Evolutionary conservation across 2,888 invertebrate species (phyloP).

Genomic region (Luperina nickerlii): DNA sequence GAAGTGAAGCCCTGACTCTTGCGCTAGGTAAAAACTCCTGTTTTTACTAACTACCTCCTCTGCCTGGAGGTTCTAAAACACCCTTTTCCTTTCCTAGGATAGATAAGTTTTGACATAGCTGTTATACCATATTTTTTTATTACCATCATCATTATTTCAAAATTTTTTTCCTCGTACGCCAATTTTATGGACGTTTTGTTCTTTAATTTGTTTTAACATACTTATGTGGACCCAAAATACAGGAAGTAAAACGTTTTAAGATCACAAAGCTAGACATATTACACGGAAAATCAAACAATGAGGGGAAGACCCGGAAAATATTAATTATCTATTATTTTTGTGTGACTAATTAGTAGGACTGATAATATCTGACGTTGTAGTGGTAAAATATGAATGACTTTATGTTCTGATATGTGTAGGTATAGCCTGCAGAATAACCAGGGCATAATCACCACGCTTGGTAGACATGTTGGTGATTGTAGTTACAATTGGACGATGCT

Average conservation of each 20-base stretch:
- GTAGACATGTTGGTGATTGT: neutral
- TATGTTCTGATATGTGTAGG: neutral
- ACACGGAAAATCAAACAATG: conserved; percentile 42
- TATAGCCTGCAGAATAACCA: neutral
- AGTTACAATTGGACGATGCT: neutral
- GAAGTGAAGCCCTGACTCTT: neutral
- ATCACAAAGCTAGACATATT: conserved; percentile 27
- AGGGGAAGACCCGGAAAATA: conserved; percentile 40
- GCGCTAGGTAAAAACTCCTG: neutral
- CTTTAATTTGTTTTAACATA: conserved; percentile 25
- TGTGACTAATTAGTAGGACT: conserved; percentile 16
- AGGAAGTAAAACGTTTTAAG: conserved; percentile 25
- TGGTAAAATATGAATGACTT: neutral
- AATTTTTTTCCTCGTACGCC: conserved; percentile 26
- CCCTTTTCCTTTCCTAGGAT: neutral
- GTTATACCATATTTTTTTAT: neutral
- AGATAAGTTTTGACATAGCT: neutral
- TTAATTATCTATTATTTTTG: conserved; percentile 9
- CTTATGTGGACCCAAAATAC: conserved; percentile 5
- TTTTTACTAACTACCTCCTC: neutral
- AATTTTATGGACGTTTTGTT: neutral
- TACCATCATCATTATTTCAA: neutral
- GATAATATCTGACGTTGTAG: neutral
- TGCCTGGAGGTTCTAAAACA: no score
- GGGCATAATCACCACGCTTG: neutral